Conservation (phyloP, 2,113 vertebrate genomes). For the Engystomops pustulosus region DNA sequence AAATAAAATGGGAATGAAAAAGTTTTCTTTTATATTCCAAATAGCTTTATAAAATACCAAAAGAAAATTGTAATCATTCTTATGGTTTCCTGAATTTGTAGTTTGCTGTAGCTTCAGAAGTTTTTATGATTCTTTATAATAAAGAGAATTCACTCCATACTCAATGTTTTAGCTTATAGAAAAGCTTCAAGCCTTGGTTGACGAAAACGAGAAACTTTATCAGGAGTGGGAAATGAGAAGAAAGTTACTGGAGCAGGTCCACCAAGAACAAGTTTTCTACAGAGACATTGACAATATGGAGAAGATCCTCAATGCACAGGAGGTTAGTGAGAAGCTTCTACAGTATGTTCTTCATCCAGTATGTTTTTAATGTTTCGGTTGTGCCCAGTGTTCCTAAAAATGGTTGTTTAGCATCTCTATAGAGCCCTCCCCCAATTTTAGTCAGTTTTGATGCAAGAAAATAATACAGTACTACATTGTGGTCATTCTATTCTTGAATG, state of each 20-base stretch:
- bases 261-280: conserved; percentile 83
- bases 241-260: conserved; percentile 73
- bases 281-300: conserved; percentile 78
- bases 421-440: too few species aligned
- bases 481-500: too few species aligned
- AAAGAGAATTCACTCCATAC: not conserved
- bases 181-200: conserved; percentile 72
- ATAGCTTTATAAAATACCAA: too few species aligned
- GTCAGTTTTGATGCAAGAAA: too few species aligned
- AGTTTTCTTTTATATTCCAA: too few species aligned
- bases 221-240: conserved; percentile 79
- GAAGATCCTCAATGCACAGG: conserved; percentile 79
- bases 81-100: too few species aligned
- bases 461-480: too few species aligned
- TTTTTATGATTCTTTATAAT: not conserved
- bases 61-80: too few species aligned
- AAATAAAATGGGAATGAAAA: too few species aligned
- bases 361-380: not conserved
- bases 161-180: conserved; percentile 70
- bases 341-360: too few species aligned
- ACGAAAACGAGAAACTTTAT: conserved; percentile 73
- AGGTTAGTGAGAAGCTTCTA: conserved; percentile 70
- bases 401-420: not conserved
- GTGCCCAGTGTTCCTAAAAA: not conserved
- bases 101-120: too few species aligned